A percentile compares a stretch with the other conserved stretches of the same genome.
phyloP scores from a whole-genome alignment of 2,888 invertebrate species.

The Hypomecis punctinalis region DNA sequence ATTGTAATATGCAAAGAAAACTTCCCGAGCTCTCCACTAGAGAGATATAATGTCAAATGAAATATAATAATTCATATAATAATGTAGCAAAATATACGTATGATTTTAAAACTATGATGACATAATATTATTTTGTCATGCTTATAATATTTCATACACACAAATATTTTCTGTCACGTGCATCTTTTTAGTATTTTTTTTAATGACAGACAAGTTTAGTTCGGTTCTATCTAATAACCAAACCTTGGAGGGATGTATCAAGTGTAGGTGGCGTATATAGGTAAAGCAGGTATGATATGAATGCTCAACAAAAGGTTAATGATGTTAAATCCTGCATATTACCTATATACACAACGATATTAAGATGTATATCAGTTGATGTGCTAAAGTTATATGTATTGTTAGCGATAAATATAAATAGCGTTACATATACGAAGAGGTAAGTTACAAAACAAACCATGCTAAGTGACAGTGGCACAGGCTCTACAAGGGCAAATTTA shows the following conservation, averaged over 20 bases:
- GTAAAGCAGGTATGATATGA: constrained; percentile 13
- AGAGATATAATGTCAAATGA: constrained; percentile 70
- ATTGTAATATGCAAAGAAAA: constrained; percentile 61
- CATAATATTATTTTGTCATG: constrained; percentile 61
- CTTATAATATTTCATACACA: constrained; percentile 64
- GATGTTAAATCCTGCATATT: constrained; percentile 15
- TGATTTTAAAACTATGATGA: constrained; percentile 58
- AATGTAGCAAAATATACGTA: constrained; percentile 46
- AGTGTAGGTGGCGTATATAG: constrained; percentile 34
- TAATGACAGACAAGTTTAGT: constrained; percentile 23
- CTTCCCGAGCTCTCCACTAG: constrained; percentile 85
- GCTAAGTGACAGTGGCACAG: constrained; percentile 80
- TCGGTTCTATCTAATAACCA: constrained; percentile 15
- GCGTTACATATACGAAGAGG: constrained; percentile 48
- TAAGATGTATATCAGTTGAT: constrained; percentile 37
- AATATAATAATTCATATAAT: constrained; percentile 56
- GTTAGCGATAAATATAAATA: constrained; percentile 47
- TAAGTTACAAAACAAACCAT: constrained; percentile 76
- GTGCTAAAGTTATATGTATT: constrained; percentile 41
- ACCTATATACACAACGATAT: constrained; percentile 37
- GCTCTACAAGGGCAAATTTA: constrained; percentile 80
- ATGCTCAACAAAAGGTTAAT: constrained; percentile 16
- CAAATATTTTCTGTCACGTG: constrained; percentile 75
- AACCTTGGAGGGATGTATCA: constrained; percentile 31
- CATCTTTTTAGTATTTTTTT: constrained; percentile 46